Base-by-base conservation (phyloP, 2,797 vertebrate species). In the Cyprinodon diabolis region DNA sequence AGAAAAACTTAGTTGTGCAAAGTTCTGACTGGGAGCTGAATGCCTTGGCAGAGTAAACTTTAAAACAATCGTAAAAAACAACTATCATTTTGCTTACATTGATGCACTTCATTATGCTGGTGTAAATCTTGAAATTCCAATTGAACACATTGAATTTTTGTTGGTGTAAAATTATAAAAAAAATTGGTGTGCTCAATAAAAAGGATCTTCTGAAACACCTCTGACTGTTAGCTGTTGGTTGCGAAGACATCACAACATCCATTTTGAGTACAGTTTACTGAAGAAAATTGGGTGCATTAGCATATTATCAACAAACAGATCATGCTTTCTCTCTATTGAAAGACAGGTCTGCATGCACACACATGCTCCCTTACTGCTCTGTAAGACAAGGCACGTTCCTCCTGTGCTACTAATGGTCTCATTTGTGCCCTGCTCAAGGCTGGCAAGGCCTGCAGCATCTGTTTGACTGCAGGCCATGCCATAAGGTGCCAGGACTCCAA, bases 391-490 rank as follows among this genome's bases (percentile, higher is more conserved):
- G 86, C 93, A 93, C 91, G 92, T 91, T 89, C 77, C 85, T 87
- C 88, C 85, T 87, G 87, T 87, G 87, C 86, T 80, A 84, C 90
- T 89, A 79, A 85, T 76, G 85, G 86, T 87, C 91, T 93, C 91
- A 89, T 90, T 89, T 91, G 89, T 90, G 88, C 90, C 90, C 90
- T 86, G 86, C 89, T 91, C 88, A 90, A 93, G 91, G 91, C 91
- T 91, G 92, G 84, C 86, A 85, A 77, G 90, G 91, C 91, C 82
- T 87, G 90, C 90, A 93, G 93, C 94, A 94, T 94, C 94, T 94
- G 94, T 94, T 93, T 94, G 92, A 93, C 94, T 94, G 92, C 91
- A 93, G 93, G 94, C 94, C 92, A 93, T 93, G 93, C 92, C 93
- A 94, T 93, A 92, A 94, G 93, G 92, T 92, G 89, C 87, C 88